Evolutionary conservation across 2,888 invertebrate species (phyloP), one percentile per base, ranked within the genome.

Genomic region (Cephus spinipes): DNA sequence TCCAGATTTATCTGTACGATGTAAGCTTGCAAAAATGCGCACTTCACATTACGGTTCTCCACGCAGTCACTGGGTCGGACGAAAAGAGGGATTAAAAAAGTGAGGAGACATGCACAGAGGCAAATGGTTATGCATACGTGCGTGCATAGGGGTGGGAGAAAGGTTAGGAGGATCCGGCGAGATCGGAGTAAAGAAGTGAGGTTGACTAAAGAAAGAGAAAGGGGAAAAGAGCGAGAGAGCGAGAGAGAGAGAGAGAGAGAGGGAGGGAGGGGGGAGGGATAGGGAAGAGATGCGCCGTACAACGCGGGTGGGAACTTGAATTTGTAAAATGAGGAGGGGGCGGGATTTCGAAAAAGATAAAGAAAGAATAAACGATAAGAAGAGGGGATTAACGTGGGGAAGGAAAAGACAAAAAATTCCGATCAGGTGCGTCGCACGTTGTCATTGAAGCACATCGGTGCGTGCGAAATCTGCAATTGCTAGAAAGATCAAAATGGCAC

Each of bases 1-100:
- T 34, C 30, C 32, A 34, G 32, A 32, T 55, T 75, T 85, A 85
- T 84, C 83, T 84, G 77, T 81, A 83, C 75, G 75, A 35, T 86
- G 86, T 82, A 85, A 85, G 83, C 83, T 83, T 83, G 84, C 77
- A 82, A 86, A 85, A 85, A 81, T 82, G 78, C 81, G 84, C 84
- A 85, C 84, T 84, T 82, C 79, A 79, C 81, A 84, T 32, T 31
- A 69, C 69, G 15, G 40, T 40, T 40, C 40, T 40, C 15, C 40
- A 40, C 15, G 40, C 40, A 40, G 40, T 12, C 40, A n/a, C 11
- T 32, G 34, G 68, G 73, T 68, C 33, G 68, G 31, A 55, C 36
- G 34, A 76, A 76, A 71, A 33, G 36, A 36, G 30, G 15, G 34
- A 23, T 36, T 36, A 74, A 74, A 74, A 34, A 74, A 33, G 35